A percentile compares a stretch with the other conserved stretches of the same genome.
phyloP scores from a whole-genome alignment of 2,888 invertebrate species.

The Copidosoma aretas region DNA sequence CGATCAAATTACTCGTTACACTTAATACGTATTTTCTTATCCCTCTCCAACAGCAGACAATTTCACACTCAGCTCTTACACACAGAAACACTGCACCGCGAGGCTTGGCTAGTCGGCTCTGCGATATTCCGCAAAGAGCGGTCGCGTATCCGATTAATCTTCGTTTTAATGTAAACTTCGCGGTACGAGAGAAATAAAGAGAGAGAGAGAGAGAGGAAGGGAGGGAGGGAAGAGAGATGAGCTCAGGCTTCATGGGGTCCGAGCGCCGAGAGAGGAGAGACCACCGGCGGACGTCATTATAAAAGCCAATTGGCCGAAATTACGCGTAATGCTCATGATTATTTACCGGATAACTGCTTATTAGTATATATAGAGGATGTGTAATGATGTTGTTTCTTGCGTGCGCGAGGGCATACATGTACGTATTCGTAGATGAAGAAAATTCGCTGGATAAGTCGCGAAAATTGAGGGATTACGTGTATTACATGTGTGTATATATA shows the following conservation, averaged over 20 bases:
- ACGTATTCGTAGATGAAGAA: neutral
- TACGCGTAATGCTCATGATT: conserved; percentile 39
- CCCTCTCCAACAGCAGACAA: too few species aligned
- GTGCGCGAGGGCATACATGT: conserved; percentile 9
- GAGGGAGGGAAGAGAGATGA: neutral
- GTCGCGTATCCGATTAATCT: conserved; percentile 34
- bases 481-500: neutral
- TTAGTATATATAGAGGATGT: conserved; percentile 8
- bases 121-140: conserved; percentile 26
- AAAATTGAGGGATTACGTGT: conserved; percentile 33
- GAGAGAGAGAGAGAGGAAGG: too few species aligned
- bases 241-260: neutral
- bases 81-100: neutral
- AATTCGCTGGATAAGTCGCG: conserved; percentile 30
- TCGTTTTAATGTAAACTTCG: conserved; percentile 36
- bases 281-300: conserved; percentile 41
- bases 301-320: conserved; percentile 41
- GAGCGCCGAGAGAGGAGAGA: conserved; percentile 9
- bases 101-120: conserved; percentile 9
- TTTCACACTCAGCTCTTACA: too few species aligned
- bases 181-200: too few species aligned
- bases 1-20: conserved; percentile 25
- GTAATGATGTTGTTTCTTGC: conserved; percentile 36
- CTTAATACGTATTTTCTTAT: neutral
- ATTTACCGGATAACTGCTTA: conserved; percentile 39